A percentile compares a stretch with the other conserved stretches of the same genome.
Evolutionary conservation across 92 coral and sea anemone species (phyloP).

Genomic region (Parazoanthus atlanticus): DNA sequence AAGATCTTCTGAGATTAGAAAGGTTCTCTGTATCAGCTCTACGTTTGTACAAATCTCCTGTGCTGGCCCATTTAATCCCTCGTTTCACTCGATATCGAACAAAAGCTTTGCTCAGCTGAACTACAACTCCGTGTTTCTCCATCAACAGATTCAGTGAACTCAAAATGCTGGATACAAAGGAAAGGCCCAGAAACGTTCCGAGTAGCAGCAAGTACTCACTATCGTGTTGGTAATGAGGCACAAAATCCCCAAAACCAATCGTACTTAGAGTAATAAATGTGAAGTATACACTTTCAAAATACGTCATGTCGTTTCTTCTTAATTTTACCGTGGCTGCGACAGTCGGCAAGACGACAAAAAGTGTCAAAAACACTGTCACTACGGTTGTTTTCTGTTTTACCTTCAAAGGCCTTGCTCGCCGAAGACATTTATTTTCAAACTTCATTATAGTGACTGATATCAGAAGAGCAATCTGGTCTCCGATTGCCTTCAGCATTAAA

Average conservation of each 20-base stretch:
- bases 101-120: background rate
- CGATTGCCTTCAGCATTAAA: slow-evolving; percentile 71
- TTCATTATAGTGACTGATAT: slow-evolving; percentile 35
- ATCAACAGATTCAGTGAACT: slow-evolving; percentile 71
- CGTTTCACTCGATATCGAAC: background rate
- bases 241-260: slow-evolving; percentile 84
- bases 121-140: slow-evolving; percentile 69
- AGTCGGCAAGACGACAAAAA: slow-evolving; percentile 56
- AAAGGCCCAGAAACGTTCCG: slow-evolving; percentile 66
- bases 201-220: background rate
- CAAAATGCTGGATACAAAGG: slow-evolving; percentile 79
- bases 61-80: background rate
- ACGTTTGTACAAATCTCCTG: background rate
- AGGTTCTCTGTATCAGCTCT: background rate
- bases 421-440: slow-evolving; percentile 59
- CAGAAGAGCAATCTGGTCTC: slow-evolving; percentile 64
- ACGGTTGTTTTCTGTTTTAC: slow-evolving; percentile 68
- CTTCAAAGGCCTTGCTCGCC: slow-evolving; percentile 43
- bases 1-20: background rate
- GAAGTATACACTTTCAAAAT: slow-evolving; percentile 73
- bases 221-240: slow-evolving; percentile 56
- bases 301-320: slow-evolving; percentile 53
- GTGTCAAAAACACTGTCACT: slow-evolving; percentile 48
- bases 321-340: slow-evolving; percentile 48
- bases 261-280: slow-evolving; percentile 76